A percentile compares a stretch with the other conserved stretches of the same genome.
These are phyloP conservation scores for Umimayanthus chanpuru DNA, from an alignment of 92 coral and sea anemone genomes.

Conservation along the genomic window DNA sequence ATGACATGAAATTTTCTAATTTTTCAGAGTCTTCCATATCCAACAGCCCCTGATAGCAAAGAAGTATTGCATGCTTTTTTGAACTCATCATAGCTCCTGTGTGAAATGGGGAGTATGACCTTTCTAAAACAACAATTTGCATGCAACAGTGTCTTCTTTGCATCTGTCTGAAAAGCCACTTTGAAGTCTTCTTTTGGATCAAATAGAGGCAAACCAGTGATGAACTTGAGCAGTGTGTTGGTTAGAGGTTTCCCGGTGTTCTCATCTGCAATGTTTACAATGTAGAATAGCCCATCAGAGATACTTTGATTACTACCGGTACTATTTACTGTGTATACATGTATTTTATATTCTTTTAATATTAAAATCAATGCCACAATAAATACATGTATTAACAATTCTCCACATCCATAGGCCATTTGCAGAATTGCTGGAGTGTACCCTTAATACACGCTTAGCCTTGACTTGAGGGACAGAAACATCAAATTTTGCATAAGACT, in stretches of 20 bases:
- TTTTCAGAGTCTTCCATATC: slow-evolving; percentile 37
- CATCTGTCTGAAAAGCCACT: slow-evolving; percentile 24
- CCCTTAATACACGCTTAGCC: too few species aligned
- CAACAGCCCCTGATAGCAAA: slow-evolving; percentile 33
- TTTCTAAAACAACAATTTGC: slow-evolving; percentile 45
- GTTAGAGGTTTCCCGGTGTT: slow-evolving; percentile 21
- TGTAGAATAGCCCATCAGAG: neutral
- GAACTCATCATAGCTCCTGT: slow-evolving; percentile 25
- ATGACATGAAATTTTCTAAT: neutral
- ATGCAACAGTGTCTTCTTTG: slow-evolving; percentile 23
- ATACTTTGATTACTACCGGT: neutral
- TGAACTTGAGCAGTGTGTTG: slow-evolving; percentile 32
- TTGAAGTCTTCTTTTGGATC: slow-evolving; percentile 11
- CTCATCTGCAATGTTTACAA: neutral
- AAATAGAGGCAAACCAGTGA: slow-evolving; percentile 1
- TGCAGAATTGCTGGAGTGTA: too few species aligned
- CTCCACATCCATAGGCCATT: too few species aligned
- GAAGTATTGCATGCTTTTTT: slow-evolving; percentile 39
- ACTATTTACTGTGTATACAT: too few species aligned
- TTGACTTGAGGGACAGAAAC: too few species aligned
- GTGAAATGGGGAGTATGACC: slow-evolving; percentile 32
- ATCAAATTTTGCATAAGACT: too few species aligned
- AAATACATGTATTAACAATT: too few species aligned
- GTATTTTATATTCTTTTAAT: too few species aligned
- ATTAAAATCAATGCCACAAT: too few species aligned